Base-by-base conservation (phyloP, 2,113 vertebrate genomes). In the Plotosus lineatus region DNA sequence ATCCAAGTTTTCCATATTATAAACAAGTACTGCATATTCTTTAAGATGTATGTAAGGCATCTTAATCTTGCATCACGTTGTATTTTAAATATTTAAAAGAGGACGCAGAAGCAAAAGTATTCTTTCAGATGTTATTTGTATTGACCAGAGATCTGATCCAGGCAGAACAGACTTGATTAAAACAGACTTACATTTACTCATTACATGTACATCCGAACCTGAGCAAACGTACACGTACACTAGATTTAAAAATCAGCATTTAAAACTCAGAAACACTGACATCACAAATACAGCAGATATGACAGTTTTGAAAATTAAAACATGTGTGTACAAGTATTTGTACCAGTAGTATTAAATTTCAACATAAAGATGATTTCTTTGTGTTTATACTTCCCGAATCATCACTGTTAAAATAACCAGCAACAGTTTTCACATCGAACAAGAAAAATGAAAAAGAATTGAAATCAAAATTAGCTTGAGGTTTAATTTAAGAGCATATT, bases 391-490 rank as follows among this genome's bases (percentile, higher is more conserved):
- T 48, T 5, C 31, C n/a, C 5, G 3, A 55, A 66, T 46, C 63
- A 17, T 31, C 40, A 33, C 6, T 38, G 71, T 17, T 76, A 23
- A 77, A 33, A 77, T 42, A 7, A 51, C 58, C 21, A 36, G 15
- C 80, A 55, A 80, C 38, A 85, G 81, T 85, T 80, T 87, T 61
- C 53, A 78, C 79, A 82, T 79, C 78, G 75, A 66, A 81, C 83
- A 74, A 44, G 55, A 66, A 56, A 60, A 58, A 81, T 33, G 33
- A 36, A 48, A 82, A 19, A 79, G 17, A 58, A 56, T 26, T 65
- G 84, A 79, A 76, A 79, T 76, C 61, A 68, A 81, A 26, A 36
- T 46, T 53, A 38, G 21, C n/a, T 8, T 15, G n/a, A 75, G 26
- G 50, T 75, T 75, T 82, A 42, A 82, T 26, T 82, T 76, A 79